Evolutionary conservation across 2,888 invertebrate species (phyloP).

Genomic region (Lithophane socia): DNA sequence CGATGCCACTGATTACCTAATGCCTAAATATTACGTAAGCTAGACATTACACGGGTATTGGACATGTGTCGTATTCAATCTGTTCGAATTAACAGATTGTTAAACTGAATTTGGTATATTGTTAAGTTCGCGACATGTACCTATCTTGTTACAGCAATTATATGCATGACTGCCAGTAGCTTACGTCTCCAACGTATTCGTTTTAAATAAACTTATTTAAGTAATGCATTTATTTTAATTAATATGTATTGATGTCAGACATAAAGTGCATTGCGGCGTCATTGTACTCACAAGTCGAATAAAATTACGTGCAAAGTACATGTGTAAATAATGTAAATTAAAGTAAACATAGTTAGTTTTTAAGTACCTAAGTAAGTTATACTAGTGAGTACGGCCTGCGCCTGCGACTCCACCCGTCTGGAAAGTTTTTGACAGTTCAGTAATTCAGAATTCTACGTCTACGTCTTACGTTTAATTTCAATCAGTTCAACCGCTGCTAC

Average conservation of each 20-base stretch:
- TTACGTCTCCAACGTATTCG: neutral
- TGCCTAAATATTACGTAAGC: slow-evolving; percentile 45
- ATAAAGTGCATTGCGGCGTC: slow-evolving; percentile 25
- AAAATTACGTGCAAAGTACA: slow-evolving; percentile 6
- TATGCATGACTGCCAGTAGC: neutral
- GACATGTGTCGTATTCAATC: slow-evolving; percentile 18
- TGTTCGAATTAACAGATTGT: slow-evolving; percentile 14
- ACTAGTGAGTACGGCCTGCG: neutral
- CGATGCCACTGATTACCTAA: slow-evolving; percentile 44
- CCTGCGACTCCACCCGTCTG: slow-evolving; percentile 7
- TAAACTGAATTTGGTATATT: slow-evolving; percentile 11
- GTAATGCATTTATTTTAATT: slow-evolving; percentile 23
- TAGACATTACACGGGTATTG: slow-evolving; percentile 15
- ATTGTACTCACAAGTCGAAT: neutral
- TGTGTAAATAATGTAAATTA: neutral
- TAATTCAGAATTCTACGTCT: slow-evolving; percentile 5
- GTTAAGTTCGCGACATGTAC: neutral
- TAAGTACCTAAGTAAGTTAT: neutral
- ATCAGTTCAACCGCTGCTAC: slow-evolving; percentile 26
- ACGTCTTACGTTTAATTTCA: slow-evolving; percentile 18
- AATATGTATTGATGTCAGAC: slow-evolving; percentile 42
- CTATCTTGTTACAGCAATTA: too few relatives aligned
- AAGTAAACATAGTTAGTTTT: slow-evolving; percentile 1
- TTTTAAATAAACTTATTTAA: neutral
- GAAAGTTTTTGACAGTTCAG: slow-evolving; percentile 30